Evolutionary conservation across 2,113 vertebrate genomes (phyloP).

Genomic region (Sprattus sprattus): DNA sequence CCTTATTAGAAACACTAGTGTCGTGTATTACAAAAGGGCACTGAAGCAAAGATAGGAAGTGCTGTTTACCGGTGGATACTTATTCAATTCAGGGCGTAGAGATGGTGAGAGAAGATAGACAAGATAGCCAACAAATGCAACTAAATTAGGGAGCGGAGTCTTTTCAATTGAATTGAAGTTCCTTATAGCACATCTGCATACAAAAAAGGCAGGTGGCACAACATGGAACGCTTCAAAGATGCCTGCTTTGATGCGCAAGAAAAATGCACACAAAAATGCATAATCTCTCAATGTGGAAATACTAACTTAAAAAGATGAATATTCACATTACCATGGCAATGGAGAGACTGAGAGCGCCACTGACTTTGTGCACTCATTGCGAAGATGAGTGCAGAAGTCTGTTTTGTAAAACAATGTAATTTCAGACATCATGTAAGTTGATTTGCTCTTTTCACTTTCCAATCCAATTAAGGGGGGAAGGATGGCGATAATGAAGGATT

Average conservation of each 20-base stretch:
- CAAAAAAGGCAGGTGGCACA: not conserved
- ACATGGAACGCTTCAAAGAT: not conserved
- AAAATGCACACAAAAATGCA: not conserved
- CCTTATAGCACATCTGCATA: not conserved
- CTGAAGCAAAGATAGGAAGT: not conserved
- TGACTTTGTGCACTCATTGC: not conserved
- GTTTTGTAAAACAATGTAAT: conserved; percentile 47
- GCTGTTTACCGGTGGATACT: not conserved
- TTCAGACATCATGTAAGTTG: conserved; percentile 51
- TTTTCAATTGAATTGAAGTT: not conserved
- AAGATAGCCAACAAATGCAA: not conserved
- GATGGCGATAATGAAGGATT: conserved; percentile 51
- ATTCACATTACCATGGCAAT: not conserved
- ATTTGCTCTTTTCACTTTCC: conserved; percentile 46
- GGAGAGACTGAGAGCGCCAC: not conserved
- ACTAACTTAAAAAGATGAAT: not conserved
- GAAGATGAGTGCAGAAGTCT: not conserved
- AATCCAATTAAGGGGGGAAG: conserved; percentile 47
- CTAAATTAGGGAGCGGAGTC: not conserved
- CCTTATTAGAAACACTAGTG: not conserved
- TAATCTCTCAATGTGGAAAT: not conserved
- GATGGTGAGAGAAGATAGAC: not conserved
- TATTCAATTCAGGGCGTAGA: not conserved
- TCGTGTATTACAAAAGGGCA: not conserved
- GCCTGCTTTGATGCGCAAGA: not conserved